These are phyloP conservation scores for Asobara japonica DNA, from an alignment of 1,140 invertebrate species.

Conservation along the genomic window DNA sequence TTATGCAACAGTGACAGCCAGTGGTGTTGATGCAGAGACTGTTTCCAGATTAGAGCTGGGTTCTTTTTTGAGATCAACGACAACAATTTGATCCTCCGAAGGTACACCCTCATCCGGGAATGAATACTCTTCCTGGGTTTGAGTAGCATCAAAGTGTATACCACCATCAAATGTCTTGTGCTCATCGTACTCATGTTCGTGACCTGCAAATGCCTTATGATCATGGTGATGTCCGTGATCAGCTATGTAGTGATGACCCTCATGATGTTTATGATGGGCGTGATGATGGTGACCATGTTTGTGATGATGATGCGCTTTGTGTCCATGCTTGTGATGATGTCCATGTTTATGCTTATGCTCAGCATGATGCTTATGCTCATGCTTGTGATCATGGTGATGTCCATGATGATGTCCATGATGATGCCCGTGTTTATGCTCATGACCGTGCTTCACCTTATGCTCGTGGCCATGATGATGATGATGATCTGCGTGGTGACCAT, in stretches of 20 bases:
- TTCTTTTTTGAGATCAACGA: slow-evolving; percentile 20
- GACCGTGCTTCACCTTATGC: slow-evolving; percentile 49
- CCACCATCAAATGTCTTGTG: slow-evolving; percentile 32
- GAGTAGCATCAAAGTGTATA: slow-evolving; percentile 46
- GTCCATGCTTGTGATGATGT: slow-evolving; percentile 43
- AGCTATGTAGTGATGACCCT: slow-evolving; percentile 48
- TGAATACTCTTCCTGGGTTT: slow-evolving; percentile 50
- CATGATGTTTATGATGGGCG: slow-evolving; percentile 46
- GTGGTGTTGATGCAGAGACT: neutral
- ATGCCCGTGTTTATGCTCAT: slow-evolving; percentile 53
- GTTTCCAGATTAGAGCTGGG: neutral
- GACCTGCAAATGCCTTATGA: slow-evolving; percentile 31
- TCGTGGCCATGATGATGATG: slow-evolving; percentile 45
- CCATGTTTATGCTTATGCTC: slow-evolving; percentile 33
- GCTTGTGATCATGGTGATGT: slow-evolving; percentile 48
- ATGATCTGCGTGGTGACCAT: slow-evolving; percentile 47
- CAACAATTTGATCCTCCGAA: slow-evolving; percentile 10
- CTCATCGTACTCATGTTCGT: slow-evolving; percentile 39
- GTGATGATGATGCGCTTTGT: slow-evolving; percentile 49
- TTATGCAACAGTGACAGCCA: neutral
- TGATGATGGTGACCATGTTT: slow-evolving; percentile 51
- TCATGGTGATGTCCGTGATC: slow-evolving; percentile 45
- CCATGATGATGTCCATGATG: slow-evolving; percentile 44
- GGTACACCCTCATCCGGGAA: slow-evolving; percentile 44
- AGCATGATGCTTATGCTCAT: slow-evolving; percentile 36